phyloP scores from a whole-genome alignment of 1,140 invertebrate species.

The Drosophila asahinai region DNA sequence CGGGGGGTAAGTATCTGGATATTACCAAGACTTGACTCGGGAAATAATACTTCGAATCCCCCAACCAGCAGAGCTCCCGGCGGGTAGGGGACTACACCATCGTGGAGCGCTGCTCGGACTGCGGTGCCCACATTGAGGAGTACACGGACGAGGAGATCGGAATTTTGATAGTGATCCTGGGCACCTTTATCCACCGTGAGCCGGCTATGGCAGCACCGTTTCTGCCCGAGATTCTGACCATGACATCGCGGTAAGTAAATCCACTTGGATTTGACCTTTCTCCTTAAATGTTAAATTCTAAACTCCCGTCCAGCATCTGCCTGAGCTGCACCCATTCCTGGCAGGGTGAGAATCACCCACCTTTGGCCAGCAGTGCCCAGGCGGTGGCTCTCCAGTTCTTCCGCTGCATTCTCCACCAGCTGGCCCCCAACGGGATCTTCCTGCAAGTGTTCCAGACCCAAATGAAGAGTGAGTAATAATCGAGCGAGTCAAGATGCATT shows the following conservation, averaged over 20 bases:
- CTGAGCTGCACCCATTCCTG: conserved; percentile 93
- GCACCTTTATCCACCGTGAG: conserved; percentile 98
- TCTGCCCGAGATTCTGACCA: conserved; percentile 95
- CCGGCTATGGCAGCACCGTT: conserved; percentile 96
- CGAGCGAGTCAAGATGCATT: too few relatives aligned
- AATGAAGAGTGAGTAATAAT: conserved; percentile 88
- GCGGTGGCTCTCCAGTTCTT: conserved; percentile 99
- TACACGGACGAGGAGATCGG: conserved; percentile 99
- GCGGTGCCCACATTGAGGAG: conserved; percentile 93
- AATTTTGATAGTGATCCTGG: conserved; percentile 96
- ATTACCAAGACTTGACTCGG: not conserved
- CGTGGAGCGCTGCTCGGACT: conserved; percentile 90
- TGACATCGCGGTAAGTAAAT: conserved; percentile 91
- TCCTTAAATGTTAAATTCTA: not conserved
- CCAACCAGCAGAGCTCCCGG: conserved; percentile 86
- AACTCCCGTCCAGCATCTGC: conserved; percentile 87
- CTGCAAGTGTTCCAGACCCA: conserved; percentile 97
- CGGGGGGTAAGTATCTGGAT: conserved; percentile 59
- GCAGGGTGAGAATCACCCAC: conserved; percentile 95
- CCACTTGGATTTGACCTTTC: not conserved
- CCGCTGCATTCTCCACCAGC: conserved; percentile 97
- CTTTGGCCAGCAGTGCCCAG: conserved; percentile 94
- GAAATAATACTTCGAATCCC: not conserved
- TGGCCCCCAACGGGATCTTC: conserved; percentile 98
- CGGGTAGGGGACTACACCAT: conserved; percentile 91